A percentile compares a stretch with the other conserved stretches of the same genome.
These are phyloP conservation scores for Acridotheres tristis DNA, from an alignment of 2,797 vertebrate species.

Conservation along the genomic window DNA sequence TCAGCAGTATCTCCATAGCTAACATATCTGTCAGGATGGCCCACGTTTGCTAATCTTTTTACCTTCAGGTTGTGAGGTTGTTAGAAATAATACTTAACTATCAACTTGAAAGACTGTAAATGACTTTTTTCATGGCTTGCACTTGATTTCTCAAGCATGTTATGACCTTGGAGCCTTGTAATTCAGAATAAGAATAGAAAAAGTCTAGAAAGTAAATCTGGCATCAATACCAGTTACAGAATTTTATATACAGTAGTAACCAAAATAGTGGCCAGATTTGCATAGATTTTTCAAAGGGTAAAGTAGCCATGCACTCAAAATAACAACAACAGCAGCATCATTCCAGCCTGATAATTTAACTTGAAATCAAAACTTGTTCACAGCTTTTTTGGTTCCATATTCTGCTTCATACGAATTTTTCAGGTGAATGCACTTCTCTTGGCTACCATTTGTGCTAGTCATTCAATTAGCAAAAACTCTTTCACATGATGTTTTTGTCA, in stretches of 20 bases:
- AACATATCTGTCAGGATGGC: neutral
- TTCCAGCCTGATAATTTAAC: neutral
- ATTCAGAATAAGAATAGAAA: neutral
- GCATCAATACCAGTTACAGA: neutral
- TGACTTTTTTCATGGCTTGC: neutral
- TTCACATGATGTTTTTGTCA: neutral
- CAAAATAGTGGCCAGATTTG: neutral
- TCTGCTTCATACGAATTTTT: neutral
- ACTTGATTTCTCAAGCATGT: neutral
- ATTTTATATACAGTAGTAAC: neutral
- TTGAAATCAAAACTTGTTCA: neutral
- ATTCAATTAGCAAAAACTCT: neutral
- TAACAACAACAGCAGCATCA: neutral
- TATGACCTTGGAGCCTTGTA: neutral
- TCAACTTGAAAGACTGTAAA: neutral
- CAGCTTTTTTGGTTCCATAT: neutral
- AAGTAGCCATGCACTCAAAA: neutral
- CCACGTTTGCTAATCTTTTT: neutral
- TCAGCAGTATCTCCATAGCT: neutral
- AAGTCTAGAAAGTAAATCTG: neutral
- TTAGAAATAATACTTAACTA: neutral
- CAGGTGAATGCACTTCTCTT: neutral
- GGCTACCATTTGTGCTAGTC: neutral
- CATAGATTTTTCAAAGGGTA: neutral
- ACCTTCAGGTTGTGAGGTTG: neutral